Evolutionary conservation across 2,113 vertebrate genomes (phyloP).

Genomic region (Pterocles gutturalis): DNA sequence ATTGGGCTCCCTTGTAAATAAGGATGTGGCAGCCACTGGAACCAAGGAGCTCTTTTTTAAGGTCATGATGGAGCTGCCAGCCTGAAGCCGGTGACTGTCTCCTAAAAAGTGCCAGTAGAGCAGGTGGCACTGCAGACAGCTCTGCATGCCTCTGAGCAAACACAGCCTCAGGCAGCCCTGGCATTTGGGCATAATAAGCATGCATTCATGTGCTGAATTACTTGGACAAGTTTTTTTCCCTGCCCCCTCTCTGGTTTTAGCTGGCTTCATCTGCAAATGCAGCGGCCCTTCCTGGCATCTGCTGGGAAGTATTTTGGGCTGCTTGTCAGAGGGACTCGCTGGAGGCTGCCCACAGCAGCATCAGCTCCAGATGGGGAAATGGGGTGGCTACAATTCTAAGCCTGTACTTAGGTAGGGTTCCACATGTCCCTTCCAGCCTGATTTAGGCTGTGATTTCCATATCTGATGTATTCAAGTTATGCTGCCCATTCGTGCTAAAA

Average conservation of each 20-base stretch:
- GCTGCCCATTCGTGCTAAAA: not conserved
- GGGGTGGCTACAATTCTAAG: not conserved
- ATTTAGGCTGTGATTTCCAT: not conserved
- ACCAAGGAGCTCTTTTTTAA: not conserved
- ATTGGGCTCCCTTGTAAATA: not conserved
- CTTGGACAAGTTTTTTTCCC: not conserved
- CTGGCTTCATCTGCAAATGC: not conserved
- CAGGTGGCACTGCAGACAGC: not conserved
- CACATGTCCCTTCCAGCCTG: not conserved
- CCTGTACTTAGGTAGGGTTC: not conserved
- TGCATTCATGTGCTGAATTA: not conserved
- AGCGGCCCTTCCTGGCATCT: not conserved
- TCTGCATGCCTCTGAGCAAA: not conserved
- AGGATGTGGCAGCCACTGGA: not conserved
- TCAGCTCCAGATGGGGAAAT: not conserved
- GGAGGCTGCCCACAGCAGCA: not conserved
- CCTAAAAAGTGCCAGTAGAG: not conserved
- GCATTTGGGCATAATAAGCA: not conserved
- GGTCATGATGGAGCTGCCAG: not conserved
- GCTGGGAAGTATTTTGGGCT: not conserved
- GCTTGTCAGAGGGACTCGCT: not conserved
- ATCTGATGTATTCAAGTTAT: not conserved
- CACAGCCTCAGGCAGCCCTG: not conserved
- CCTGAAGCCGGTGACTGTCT: not conserved
- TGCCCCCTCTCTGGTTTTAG: not conserved